These are phyloP conservation scores for Drosophila biarmipes DNA, from an alignment of 1,140 invertebrate species.

Conservation along the genomic window DNA sequence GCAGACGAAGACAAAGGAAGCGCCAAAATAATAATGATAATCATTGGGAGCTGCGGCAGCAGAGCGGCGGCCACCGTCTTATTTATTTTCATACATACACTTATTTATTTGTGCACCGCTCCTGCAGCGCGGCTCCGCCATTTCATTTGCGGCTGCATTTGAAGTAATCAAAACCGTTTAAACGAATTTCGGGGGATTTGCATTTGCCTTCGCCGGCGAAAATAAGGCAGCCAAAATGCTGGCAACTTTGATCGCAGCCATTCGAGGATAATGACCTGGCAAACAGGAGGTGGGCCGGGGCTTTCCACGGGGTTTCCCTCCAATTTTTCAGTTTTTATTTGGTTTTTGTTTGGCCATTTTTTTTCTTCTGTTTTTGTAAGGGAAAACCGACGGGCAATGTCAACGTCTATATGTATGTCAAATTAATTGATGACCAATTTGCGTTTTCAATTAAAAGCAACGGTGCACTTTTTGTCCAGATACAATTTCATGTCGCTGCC, in stretches of 20 bases:
- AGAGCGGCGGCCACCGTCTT: slow-evolving; percentile 1
- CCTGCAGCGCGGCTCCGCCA: slow-evolving; percentile 9
- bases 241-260: slow-evolving; percentile 12
- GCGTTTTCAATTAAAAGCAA: slow-evolving; percentile 82
- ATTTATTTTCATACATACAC: slow-evolving; percentile 53
- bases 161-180: slow-evolving; percentile 76
- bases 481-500: slow-evolving; percentile 62
- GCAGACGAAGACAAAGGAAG: slow-evolving; percentile 48
- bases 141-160: slow-evolving; percentile 46
- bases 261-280: slow-evolving; percentile 22
- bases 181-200: slow-evolving; percentile 68
- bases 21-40: slow-evolving; percentile 65
- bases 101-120: slow-evolving; percentile 56
- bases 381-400: slow-evolving; percentile 11
- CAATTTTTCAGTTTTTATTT: not conserved
- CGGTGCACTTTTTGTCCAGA: slow-evolving; percentile 65
- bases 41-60: not conserved
- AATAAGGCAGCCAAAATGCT: slow-evolving; percentile 1
- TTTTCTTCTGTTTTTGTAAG: not conserved
- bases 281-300: not conserved
- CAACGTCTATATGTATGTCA: slow-evolving; percentile 77
- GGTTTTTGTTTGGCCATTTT: not conserved
- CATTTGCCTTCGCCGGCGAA: slow-evolving; percentile 46
- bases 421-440: slow-evolving; percentile 83
- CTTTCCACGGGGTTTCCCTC: not conserved